Conservation (phyloP, 2,888 invertebrate genomes). For the Notodonta ziczac region DNA sequence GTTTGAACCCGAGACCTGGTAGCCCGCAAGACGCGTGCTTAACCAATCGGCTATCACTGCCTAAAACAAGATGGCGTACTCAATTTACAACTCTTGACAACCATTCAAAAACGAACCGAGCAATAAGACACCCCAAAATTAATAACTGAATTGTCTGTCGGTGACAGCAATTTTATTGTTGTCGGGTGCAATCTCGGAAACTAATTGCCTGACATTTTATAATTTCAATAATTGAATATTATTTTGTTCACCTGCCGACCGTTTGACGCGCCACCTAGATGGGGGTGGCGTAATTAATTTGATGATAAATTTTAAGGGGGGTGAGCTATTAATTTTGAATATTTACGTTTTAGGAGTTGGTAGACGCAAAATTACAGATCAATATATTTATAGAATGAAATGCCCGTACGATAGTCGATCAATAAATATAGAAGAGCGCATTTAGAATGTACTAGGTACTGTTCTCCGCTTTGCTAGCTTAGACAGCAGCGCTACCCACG, state of each 20-base stretch:
- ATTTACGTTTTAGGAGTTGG: constrained; percentile 23
- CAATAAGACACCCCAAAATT: constrained; percentile 16
- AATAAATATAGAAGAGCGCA: no score
- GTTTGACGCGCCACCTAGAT: constrained; percentile 32
- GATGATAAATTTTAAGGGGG: constrained; percentile 34
- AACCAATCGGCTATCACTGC: no score
- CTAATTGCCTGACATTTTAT: constrained; percentile 36
- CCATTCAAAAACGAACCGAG: constrained; percentile 3
- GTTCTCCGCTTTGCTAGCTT: no score
- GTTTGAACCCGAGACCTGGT: no score
- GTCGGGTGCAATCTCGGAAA: constrained; percentile 38
- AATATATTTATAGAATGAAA: no score
- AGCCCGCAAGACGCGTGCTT: no score
- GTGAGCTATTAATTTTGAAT: constrained; percentile 29
- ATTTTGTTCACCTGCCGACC: constrained; percentile 38
- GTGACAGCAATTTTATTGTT: constrained; percentile 34
- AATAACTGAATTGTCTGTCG: constrained; percentile 40
- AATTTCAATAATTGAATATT: constrained; percentile 42
- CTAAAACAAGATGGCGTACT: no score
- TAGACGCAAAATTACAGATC: background rate
- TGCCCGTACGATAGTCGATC: no score
- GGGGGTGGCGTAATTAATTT: constrained; percentile 33
- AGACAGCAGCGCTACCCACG: no score
- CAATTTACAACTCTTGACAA: background rate
- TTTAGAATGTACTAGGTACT: no score